phyloP scores from a whole-genome alignment of 2,113 vertebrate genomes.

The Cnemophilus loriae region DNA sequence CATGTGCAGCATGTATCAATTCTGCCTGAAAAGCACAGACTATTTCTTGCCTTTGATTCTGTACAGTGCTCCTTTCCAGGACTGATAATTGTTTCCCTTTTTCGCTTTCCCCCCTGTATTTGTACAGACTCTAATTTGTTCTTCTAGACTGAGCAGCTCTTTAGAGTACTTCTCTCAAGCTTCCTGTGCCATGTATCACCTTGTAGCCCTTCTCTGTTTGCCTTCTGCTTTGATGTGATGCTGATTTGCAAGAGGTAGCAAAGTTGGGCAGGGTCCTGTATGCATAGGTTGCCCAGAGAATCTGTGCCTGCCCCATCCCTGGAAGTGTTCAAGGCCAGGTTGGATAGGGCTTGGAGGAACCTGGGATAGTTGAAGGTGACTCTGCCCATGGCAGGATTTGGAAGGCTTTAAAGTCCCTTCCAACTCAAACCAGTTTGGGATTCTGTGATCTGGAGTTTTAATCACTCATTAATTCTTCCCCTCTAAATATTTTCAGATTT shows the following conservation, averaged over 20 bases:
- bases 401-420: background rate
- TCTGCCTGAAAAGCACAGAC: background rate
- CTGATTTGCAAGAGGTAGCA: background rate
- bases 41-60: background rate
- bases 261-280: background rate
- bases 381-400: background rate
- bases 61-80: background rate
- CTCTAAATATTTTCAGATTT: background rate
- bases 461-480: background rate
- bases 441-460: background rate
- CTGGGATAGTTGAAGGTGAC: background rate
- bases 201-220: background rate
- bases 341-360: background rate
- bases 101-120: background rate
- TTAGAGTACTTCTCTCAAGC: background rate
- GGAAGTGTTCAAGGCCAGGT: background rate
- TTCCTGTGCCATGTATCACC: fast-evolving
- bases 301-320: background rate
- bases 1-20: background rate
- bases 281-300: background rate
- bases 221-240: background rate
- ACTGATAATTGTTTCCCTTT: background rate
- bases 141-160: background rate
- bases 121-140: background rate
- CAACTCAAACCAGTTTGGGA: background rate